These are phyloP conservation scores for Antigone vipio DNA, from an alignment of 2,113 vertebrate species.

Conservation along the genomic window DNA sequence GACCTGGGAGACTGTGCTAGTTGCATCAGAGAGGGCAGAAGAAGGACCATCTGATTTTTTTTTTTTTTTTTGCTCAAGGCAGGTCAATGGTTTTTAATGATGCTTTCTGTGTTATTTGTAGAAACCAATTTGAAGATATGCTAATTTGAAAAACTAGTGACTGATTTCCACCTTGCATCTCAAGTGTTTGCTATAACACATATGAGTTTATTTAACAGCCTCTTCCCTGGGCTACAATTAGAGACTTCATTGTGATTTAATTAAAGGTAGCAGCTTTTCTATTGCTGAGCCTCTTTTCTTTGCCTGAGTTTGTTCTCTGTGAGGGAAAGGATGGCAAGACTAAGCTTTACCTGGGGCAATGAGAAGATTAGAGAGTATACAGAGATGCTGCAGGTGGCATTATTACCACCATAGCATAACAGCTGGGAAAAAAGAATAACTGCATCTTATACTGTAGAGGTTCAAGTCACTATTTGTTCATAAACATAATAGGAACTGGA, in stretches of 20 bases:
- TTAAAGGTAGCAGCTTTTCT: conserved; percentile 11
- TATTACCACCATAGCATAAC: neutral
- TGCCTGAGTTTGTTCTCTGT: neutral
- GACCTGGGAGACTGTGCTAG: neutral
- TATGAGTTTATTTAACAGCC: neutral
- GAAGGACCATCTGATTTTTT: neutral
- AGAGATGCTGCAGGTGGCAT: neutral
- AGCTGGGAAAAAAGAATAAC: neutral
- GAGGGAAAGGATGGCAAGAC: neutral
- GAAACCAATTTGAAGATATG: neutral
- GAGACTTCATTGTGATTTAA: neutral
- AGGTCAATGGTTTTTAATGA: neutral
- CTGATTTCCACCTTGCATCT: neutral
- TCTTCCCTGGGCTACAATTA: neutral
- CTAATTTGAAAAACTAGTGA: neutral
- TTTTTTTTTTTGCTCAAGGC: neutral
- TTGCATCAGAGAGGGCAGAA: neutral
- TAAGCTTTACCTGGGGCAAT: neutral
- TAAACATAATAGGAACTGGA: neutral
- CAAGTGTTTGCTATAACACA: neutral
- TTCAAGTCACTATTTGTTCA: neutral
- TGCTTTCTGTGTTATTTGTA: neutral
- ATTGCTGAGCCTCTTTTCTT: neutral
- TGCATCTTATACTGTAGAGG: neutral
- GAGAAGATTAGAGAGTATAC: neutral